Base-by-base conservation (phyloP, 2,797 vertebrate species). In the Leptoclinus maculatus region DNA sequence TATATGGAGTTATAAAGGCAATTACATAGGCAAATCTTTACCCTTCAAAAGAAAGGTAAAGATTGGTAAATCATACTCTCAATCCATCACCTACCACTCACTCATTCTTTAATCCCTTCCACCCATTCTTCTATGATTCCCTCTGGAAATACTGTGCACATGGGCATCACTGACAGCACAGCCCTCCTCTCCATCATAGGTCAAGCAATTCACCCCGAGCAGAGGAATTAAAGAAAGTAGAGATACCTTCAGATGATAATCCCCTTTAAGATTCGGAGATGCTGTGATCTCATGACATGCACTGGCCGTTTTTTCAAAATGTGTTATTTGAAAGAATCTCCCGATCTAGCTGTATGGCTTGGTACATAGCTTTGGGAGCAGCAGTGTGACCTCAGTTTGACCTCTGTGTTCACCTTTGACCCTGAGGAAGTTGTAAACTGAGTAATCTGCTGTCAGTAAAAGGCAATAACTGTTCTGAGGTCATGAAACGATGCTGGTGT, bases 381-480 rank as follows among this genome's bases (percentile, higher is more conserved):
- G 57, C 39, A 27, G 47, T 11, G 5, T 66, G 73, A 81, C 85
- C 79, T 68, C 27, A 38, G 53, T 41, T 56, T 87, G 76, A 89
- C 74, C 78, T 63, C 39, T 47, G 45, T 10, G 54, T 36, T 91
- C 51, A 89, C 78, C 83, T 87, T 63, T 83, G 87, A 90, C 88
- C 79, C 63, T 3, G 14, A 87, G 86, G 79, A 88, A 90, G 82
- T 73, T 60, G 66, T 84, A 82, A 87, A 87, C 29, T 4, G 56
- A 74, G 57, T 66, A 41, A 78, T 75, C 58, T 76, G 45, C 43
- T 73, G 76, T 79, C 74, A 79, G 66, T 78, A 62, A 78, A 71
- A 62, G 47, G 54, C 45, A 67, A 73, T 72, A 78, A 41, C 57
- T 82, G 34, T 29, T 65, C 60, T 8, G 25, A 74, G 76, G 78